A percentile compares a stretch with the other conserved stretches of the same genome.
These are phyloP conservation scores for Papilio xuthus DNA, from an alignment of 1,140 invertebrate genomes.

Conservation along the genomic window DNA sequence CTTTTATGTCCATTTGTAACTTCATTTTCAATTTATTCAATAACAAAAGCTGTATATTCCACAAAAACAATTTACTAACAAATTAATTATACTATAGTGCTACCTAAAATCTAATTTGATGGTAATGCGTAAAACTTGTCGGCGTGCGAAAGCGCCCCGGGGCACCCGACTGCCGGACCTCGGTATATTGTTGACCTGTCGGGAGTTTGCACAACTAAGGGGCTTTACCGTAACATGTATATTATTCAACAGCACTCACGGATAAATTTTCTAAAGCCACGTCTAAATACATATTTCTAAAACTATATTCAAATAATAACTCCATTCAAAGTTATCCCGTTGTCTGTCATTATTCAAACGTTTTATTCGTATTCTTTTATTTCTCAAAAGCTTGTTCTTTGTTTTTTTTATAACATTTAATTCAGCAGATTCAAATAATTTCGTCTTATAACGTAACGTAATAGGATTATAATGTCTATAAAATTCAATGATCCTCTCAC, in stretches of 20 bases:
- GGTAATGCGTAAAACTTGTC: constrained; percentile 8
- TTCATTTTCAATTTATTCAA: no score
- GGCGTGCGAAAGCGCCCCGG: constrained; percentile 19
- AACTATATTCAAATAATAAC: background rate
- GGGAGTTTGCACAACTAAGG: constrained; percentile 16
- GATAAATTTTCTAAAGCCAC: background rate
- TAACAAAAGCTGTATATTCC: background rate
- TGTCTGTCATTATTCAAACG: no score
- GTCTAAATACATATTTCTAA: constrained; percentile 10
- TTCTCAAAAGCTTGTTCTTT: no score
- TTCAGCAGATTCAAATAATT: background rate
- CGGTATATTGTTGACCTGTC: constrained; percentile 15
- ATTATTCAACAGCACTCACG: constrained; percentile 5
- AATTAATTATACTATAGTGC: background rate
- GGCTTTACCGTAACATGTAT: constrained; percentile 15
- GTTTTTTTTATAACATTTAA: background rate
- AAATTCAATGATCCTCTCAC: background rate
- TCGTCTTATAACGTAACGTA: background rate
- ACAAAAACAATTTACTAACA: background rate
- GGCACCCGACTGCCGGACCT: background rate
- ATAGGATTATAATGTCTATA: background rate
- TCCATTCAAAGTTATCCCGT: background rate
- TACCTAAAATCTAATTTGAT: constrained; percentile 23
- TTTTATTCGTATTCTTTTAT: no score
- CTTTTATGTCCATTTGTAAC: no score